Conservation (phyloP, 2,888 invertebrate genomes). For the Tachystola acroxantha region DNA sequence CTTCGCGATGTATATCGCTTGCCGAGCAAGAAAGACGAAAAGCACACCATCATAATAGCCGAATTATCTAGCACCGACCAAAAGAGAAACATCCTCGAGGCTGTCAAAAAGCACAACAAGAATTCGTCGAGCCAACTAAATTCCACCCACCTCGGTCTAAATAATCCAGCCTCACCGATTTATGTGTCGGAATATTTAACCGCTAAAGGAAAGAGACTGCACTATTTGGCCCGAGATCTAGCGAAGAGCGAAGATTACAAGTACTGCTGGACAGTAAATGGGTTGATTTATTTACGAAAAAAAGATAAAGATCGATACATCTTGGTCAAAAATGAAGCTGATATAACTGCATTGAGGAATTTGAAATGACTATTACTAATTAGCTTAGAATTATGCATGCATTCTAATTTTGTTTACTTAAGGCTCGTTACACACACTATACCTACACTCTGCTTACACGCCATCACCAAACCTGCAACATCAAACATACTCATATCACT, state of each 20-base stretch:
- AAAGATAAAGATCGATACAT: not conserved
- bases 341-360: not conserved
- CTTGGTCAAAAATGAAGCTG: not conserved
- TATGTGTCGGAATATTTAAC: not conserved
- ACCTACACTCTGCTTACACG: too few species aligned
- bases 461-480: too few species aligned
- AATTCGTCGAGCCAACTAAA: not conserved
- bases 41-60: not conserved
- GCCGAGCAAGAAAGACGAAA: not conserved
- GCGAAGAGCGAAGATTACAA: not conserved
- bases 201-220: not conserved
- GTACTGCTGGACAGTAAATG: not conserved
- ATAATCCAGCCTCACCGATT: not conserved
- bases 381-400: too few species aligned
- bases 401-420: too few species aligned
- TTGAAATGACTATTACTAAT: not conserved
- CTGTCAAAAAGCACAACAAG: not conserved
- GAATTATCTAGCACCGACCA: not conserved
- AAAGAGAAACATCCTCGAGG: not conserved
- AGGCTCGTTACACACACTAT: too few species aligned
- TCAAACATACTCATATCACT: too few species aligned
- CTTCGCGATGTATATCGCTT: not conserved
- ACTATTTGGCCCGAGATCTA: not conserved
- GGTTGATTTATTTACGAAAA: not conserved
- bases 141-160: not conserved